phyloP scores from a whole-genome alignment of 2,888 invertebrate genomes.

The Dolomedes plantarius region DNA sequence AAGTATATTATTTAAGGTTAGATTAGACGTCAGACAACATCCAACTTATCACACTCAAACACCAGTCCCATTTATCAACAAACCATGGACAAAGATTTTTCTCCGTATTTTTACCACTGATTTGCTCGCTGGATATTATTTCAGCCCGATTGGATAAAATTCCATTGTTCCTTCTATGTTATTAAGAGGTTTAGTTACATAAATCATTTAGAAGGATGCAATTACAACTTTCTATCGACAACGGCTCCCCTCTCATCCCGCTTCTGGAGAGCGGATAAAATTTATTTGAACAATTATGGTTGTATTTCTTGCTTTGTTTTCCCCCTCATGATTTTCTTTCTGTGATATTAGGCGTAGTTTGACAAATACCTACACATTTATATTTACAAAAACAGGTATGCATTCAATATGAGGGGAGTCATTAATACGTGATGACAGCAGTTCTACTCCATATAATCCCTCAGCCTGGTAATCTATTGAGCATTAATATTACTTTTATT shows the following conservation, averaged over 20 bases:
- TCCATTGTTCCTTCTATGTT: not conserved
- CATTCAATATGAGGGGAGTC: too few relatives aligned
- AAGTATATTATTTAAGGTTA: not conserved
- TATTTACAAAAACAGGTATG: too few relatives aligned
- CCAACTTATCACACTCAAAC: not conserved
- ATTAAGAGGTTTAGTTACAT: conserved; percentile 12
- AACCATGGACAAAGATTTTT: not conserved
- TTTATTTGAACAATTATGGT: conserved; percentile 5
- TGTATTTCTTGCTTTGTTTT: not conserved
- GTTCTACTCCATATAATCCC: too few relatives aligned
- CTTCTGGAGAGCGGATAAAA: not conserved
- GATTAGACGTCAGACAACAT: not conserved
- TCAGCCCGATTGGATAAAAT: conserved; percentile 3
- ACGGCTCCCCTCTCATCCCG: not conserved
- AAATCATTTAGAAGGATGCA: conserved; percentile 6
- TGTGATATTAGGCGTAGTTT: too few relatives aligned
- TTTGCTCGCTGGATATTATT: conserved; percentile 7
- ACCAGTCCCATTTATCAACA: not conserved
- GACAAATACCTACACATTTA: too few relatives aligned
- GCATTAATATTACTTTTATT: too few relatives aligned
- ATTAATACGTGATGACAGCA: too few relatives aligned
- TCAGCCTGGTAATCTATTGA: too few relatives aligned
- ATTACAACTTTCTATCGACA: not conserved
- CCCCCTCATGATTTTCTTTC: not conserved
- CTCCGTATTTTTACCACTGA: not conserved